phyloP scores from a whole-genome alignment of 2,113 vertebrate species.

The Hippopotamus amphibius region DNA sequence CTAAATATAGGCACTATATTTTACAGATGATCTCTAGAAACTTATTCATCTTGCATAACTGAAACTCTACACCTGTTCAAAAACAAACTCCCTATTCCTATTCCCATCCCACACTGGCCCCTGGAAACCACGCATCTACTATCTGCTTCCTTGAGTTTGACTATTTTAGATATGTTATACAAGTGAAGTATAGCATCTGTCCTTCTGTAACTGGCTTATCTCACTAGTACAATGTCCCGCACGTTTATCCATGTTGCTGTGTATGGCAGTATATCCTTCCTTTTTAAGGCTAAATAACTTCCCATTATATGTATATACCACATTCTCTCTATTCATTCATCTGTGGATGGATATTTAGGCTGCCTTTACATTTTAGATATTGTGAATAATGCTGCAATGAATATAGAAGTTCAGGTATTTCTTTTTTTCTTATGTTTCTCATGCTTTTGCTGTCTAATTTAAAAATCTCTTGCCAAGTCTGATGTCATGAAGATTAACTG shows the following conservation, averaged over 20 bases:
- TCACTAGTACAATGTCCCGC: too few species aligned
- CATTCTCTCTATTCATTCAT: neutral
- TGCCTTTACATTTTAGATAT: neutral
- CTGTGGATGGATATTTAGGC: neutral
- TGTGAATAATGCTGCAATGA: neutral
- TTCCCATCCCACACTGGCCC: too few species aligned
- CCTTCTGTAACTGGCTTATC: neutral
- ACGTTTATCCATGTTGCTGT: too few species aligned
- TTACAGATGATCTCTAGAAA: neutral
- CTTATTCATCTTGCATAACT: neutral
- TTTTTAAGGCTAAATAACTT: neutral
- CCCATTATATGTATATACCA: neutral
- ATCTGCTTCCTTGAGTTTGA: neutral
- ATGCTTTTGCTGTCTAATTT: neutral
- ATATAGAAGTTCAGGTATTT: neutral
- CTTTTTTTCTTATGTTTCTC: neutral
- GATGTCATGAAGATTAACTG: neutral
- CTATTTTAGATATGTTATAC: neutral
- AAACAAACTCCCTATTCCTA: neutral
- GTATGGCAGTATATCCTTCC: too few species aligned
- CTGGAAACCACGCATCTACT: neutral
- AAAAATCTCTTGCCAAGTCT: neutral
- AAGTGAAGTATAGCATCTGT: neutral
- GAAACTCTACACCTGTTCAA: neutral
- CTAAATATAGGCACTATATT: neutral